Conservation (phyloP, 1,140 invertebrate species). For the Sesamia nonagrioides region DNA sequence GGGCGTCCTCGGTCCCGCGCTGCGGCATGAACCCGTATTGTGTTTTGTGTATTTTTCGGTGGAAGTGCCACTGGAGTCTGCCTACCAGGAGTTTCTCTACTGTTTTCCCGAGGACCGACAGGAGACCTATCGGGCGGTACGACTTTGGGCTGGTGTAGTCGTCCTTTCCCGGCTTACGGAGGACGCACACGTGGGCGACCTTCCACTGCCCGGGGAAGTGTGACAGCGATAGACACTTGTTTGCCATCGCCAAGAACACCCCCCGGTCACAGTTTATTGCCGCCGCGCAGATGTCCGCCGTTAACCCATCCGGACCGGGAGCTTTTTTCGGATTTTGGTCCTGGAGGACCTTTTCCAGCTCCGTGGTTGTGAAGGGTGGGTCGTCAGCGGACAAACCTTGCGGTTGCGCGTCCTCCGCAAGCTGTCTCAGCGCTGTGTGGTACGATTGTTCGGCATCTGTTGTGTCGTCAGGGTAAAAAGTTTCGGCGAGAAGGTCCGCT, state of each 20-base stretch:
- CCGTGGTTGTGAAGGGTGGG: slow-evolving; percentile 42
- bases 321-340: slow-evolving; percentile 50
- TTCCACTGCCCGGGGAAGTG: slow-evolving; percentile 54
- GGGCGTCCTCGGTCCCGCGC: too few species aligned
- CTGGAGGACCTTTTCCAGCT: slow-evolving; percentile 38
- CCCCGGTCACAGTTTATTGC: slow-evolving; percentile 40
- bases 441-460: not conserved
- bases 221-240: slow-evolving; percentile 43
- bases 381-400: slow-evolving; percentile 20
- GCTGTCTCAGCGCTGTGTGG: not conserved
- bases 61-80: slow-evolving; percentile 3
- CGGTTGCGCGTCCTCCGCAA: not conserved
- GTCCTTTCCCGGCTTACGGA: slow-evolving; percentile 24
- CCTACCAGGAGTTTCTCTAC: too few species aligned
- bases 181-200: slow-evolving; percentile 32
- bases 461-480: slow-evolving; percentile 56
- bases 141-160: too few species aligned
- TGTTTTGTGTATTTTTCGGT: not conserved
- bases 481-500: slow-evolving; percentile 48
- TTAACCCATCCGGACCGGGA: slow-evolving; percentile 49
- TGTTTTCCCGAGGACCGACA: too few species aligned
- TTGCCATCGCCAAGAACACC: slow-evolving; percentile 52
- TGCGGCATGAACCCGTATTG: too few species aligned
- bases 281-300: slow-evolving; percentile 41
- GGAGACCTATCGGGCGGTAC: too few species aligned